Base-by-base conservation (phyloP, 2,797 vertebrate species). In the Setipinna tenuifilis region DNA sequence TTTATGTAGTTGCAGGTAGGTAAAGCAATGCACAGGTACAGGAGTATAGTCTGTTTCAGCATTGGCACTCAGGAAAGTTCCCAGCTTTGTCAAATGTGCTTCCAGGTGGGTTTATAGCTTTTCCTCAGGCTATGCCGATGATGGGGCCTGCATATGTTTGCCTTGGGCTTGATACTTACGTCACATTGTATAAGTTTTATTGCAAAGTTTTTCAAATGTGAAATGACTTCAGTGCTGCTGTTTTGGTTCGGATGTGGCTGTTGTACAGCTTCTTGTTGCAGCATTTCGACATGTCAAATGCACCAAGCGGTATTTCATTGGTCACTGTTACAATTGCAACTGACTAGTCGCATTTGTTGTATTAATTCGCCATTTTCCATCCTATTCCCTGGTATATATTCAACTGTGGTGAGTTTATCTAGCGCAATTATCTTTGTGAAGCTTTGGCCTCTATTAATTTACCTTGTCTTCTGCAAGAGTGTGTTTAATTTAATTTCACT, bases 401-500 rank as follows among this genome's bases (percentile, higher is more conserved):
- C 68, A 75, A 28, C 28, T 7, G 31, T 75, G 28, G 28, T 17
- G 68, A 7, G 28, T 75, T 75, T 75, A 75, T 75, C 68, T 75
- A 35, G 68, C 9, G 28, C 17, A 82, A 25, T 50, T 58, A 48
- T 82, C 54, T 54, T 50, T 25, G 81, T 82, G 81, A 57, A 50
- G 41, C 48, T 81, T 35, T 81, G 48, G 78, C 14, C 54, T 31
- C 21, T 82, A 82, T 46, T 58, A 54, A 82, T 82, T 25, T 82
- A 50, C 81, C 81, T 31, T 82, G 41, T 82, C 28, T 75, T 28
- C 44, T 81, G 83, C 81, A 28, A 50, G 58, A 81, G 11, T 28
- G 31, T 61, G 31, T n/a, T 86, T 78, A 68, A 23, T 48, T 23
- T 80, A 41, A 23, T 86, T 50, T 71, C 83, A 84, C 83, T 83